Percentiles rank a stretch among this genome's conserved stretches.
phyloP scores from a whole-genome alignment of 1,140 invertebrate genomes.

The Cephus cinctus region DNA sequence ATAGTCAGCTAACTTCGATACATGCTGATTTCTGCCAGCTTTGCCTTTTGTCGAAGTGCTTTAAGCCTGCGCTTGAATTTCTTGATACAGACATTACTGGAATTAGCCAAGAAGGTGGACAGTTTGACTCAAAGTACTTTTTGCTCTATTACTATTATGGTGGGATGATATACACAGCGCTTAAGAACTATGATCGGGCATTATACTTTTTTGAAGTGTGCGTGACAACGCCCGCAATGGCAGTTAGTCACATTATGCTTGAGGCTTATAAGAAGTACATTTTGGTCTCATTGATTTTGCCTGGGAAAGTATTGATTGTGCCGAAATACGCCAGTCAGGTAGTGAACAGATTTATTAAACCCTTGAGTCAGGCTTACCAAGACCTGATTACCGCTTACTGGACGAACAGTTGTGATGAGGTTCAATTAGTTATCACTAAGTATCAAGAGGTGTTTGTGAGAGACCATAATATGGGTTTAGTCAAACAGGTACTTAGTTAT shows the following conservation, averaged over 20 bases:
- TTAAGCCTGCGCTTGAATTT: constrained; percentile 88
- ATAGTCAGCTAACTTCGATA: constrained; percentile 88
- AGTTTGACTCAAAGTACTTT: constrained; percentile 91
- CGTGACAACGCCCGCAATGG: constrained; percentile 88
- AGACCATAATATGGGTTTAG: constrained; percentile 81
- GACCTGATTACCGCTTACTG: constrained; percentile 83
- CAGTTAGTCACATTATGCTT: constrained; percentile 94
- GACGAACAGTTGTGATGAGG: constrained; percentile 72
- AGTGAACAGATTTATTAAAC: constrained; percentile 84
- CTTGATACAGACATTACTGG: constrained; percentile 89
- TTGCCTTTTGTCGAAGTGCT: constrained; percentile 87
- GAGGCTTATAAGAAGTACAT: constrained; percentile 97
- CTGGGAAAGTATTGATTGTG: constrained; percentile 78
- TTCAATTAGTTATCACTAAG: constrained; percentile 72
- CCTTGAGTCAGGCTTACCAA: constrained; percentile 86
- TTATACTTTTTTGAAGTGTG: constrained; percentile 95
- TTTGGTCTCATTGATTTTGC: constrained; percentile 84
- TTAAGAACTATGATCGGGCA: constrained; percentile 91
- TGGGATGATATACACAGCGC: constrained; percentile 91
- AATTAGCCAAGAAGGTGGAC: constrained; percentile 80
- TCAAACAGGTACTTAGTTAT: constrained; percentile 82
- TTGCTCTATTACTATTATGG: constrained; percentile 96
- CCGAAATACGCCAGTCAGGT: constrained; percentile 93
- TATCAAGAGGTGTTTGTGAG: constrained; percentile 79
- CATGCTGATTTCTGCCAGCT: constrained; percentile 93